These are phyloP conservation scores for Gisinianus flammeolus DNA, from an alignment of 2,888 invertebrate genomes.

Conservation along the genomic window DNA sequence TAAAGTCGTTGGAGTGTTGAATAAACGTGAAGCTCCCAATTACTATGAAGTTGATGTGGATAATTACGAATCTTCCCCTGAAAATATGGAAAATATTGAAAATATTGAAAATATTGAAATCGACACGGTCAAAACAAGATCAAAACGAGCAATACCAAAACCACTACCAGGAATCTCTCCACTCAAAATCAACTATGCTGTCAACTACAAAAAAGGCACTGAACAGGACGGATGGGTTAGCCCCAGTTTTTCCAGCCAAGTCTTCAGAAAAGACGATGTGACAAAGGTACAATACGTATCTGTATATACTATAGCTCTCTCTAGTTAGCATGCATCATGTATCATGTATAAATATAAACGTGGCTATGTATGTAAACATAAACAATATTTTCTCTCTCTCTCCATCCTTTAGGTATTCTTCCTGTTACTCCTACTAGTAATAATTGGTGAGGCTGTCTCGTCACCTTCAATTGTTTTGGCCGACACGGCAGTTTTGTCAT, in stretches of 20 bases:
- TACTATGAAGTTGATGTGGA: conserved; percentile 22
- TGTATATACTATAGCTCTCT: background rate
- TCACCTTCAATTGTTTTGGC: conserved; percentile 91
- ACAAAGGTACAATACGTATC: conserved; percentile 70
- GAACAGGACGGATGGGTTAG: conserved; percentile 79
- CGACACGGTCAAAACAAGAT: background rate
- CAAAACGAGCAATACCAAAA: conserved; percentile 62
- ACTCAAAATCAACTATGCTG: conserved; percentile 74
- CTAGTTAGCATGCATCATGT: no score
- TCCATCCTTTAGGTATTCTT: conserved; percentile 75
- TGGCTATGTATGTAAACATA: no score
- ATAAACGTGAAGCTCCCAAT: conserved; percentile 46
- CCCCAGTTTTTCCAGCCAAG: conserved; percentile 91
- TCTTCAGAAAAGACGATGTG: conserved; percentile 85
- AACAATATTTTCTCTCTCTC: background rate
- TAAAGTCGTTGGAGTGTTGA: conserved; percentile 41
- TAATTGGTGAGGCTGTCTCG: conserved; percentile 97
- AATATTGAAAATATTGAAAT: background rate
- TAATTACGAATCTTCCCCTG: background rate
- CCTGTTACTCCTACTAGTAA: conserved; percentile 85
- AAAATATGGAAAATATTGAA: background rate
- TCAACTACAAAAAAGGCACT: conserved; percentile 72
- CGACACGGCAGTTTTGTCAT: conserved; percentile 86
- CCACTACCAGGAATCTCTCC: conserved; percentile 71
- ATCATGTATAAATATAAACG: no score